Conservation (phyloP, 1,140 invertebrate species). For the Drosophila guanche region DNA sequence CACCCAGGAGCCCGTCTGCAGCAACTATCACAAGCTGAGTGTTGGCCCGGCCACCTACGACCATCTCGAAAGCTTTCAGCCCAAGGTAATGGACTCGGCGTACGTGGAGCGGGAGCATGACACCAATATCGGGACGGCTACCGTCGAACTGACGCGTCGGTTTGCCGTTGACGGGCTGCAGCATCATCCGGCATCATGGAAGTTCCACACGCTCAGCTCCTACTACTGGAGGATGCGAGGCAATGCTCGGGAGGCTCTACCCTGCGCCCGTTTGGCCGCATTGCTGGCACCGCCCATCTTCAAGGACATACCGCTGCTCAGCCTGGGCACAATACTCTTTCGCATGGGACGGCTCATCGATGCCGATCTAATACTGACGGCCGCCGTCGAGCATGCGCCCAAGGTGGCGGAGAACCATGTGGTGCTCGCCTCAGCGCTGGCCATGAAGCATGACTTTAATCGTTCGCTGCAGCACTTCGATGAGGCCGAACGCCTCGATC, state of each 20-base stretch:
- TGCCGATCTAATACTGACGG: slow-evolving; percentile 90
- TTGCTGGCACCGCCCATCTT: slow-evolving; percentile 90
- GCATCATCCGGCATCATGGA: slow-evolving; percentile 91
- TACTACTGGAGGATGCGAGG: slow-evolving; percentile 94
- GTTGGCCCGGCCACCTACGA: slow-evolving; percentile 87
- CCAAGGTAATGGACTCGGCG: slow-evolving; percentile 85
- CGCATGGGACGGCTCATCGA: slow-evolving; percentile 89
- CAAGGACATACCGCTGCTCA: slow-evolving; percentile 91
- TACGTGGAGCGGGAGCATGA: slow-evolving; percentile 87
- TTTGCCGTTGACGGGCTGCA: slow-evolving; percentile 85
- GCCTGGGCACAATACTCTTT: slow-evolving; percentile 92
- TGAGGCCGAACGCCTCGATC: slow-evolving; percentile 88
- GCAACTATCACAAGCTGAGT: slow-evolving; percentile 82
- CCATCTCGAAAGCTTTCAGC: slow-evolving; percentile 90
- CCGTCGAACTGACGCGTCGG: slow-evolving; percentile 84
- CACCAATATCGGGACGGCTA: slow-evolving; percentile 88
- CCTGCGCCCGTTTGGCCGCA: slow-evolving; percentile 91
- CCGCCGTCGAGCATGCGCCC: slow-evolving; percentile 91
- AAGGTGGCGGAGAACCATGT: slow-evolving; percentile 90
- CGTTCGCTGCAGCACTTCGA: slow-evolving; percentile 87
- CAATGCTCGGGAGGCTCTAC: slow-evolving; percentile 90
- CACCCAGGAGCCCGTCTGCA: slow-evolving; percentile 87
- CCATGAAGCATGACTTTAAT: slow-evolving; percentile 87
- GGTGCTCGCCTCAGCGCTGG: slow-evolving; percentile 90
- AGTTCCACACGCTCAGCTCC: slow-evolving; percentile 92